Conservation (phyloP, 2,797 vertebrate species). For the Meriones psammophilus region DNA sequence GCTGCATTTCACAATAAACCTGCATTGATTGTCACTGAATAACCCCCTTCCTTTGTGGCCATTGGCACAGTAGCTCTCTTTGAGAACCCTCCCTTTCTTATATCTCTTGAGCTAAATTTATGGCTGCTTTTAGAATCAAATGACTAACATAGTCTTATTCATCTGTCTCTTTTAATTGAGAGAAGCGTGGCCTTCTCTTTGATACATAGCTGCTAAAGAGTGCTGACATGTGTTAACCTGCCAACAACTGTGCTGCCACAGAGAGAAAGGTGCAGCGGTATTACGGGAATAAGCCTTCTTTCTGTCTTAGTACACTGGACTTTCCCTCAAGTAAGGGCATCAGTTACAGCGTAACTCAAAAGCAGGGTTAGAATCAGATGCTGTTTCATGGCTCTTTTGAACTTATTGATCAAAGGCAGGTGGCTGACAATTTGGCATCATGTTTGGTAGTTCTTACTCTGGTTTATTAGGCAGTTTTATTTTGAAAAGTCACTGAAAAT, state of each 20-base stretch:
- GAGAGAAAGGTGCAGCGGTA: not conserved
- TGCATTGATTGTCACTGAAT: not conserved
- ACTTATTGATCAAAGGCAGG: not conserved
- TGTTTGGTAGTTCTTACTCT: not conserved
- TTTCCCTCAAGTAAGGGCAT: not conserved
- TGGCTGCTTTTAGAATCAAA: constrained; percentile 36
- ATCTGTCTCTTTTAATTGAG: constrained; percentile 27
- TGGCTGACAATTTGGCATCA: not conserved
- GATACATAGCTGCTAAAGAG: constrained; percentile 23
- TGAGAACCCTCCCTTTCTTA: constrained; percentile 12
- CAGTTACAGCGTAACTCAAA: not conserved
- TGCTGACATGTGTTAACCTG: constrained; percentile 20
- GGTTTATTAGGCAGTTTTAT: not conserved
- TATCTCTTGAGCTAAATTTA: constrained; percentile 37
- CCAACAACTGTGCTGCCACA: not conserved
- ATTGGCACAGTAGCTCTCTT: not conserved
- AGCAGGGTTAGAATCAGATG: not conserved
- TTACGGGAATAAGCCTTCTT: not conserved
- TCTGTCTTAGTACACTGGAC: not conserved
- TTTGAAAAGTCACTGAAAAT: constrained; percentile 47
- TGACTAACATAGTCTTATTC: not conserved
- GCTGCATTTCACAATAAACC: constrained; percentile 25
- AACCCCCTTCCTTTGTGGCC: constrained; percentile 55
- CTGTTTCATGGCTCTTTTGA: not conserved
- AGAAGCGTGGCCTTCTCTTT: constrained; percentile 12